A percentile compares a stretch with the other conserved stretches of the same genome.
Conservation (phyloP, 2,113 vertebrate species). For the Apodemus speciosus region DNA sequence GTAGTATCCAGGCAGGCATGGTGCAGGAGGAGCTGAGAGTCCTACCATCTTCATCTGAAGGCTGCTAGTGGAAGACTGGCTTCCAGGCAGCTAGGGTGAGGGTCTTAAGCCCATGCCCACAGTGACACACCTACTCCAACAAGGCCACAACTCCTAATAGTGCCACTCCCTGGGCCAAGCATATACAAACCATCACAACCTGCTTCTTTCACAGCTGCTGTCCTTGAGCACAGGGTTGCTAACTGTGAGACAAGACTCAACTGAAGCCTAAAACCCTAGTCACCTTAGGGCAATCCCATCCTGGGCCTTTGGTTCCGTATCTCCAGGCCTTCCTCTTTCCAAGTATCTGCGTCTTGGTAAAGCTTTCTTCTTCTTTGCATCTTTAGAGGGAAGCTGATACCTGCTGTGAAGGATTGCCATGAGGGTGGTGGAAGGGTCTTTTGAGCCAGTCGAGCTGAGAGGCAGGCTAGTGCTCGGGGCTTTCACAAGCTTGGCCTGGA, state of each 20-base stretch:
- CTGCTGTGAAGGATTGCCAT: neutral
- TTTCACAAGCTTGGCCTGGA: neutral
- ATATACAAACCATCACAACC: too few species aligned
- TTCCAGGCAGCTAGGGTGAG: too few species aligned
- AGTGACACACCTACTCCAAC: too few species aligned
- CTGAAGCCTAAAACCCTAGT: neutral
- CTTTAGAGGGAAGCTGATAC: neutral
- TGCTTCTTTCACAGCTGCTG: slow-evolving; percentile 50
- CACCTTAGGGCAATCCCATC: neutral
- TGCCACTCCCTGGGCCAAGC: too few species aligned
- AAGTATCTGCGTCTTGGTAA: neutral
- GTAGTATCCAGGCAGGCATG: too few species aligned
- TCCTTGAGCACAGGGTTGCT: neutral
- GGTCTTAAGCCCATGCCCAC: too few species aligned
- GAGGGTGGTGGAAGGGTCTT: neutral
- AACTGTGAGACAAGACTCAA: neutral
- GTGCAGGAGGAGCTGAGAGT: too few species aligned
- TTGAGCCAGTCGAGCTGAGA: neutral
- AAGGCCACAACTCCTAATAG: too few species aligned
- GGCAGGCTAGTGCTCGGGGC: neutral
- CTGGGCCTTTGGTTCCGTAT: neutral
- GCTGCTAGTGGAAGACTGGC: too few species aligned
- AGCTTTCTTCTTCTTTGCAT: neutral
- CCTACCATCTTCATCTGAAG: too few species aligned
- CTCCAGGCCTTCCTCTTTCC: neutral